phyloP scores from a whole-genome alignment of 1,140 invertebrate species.

The Lepidurus apus region DNA sequence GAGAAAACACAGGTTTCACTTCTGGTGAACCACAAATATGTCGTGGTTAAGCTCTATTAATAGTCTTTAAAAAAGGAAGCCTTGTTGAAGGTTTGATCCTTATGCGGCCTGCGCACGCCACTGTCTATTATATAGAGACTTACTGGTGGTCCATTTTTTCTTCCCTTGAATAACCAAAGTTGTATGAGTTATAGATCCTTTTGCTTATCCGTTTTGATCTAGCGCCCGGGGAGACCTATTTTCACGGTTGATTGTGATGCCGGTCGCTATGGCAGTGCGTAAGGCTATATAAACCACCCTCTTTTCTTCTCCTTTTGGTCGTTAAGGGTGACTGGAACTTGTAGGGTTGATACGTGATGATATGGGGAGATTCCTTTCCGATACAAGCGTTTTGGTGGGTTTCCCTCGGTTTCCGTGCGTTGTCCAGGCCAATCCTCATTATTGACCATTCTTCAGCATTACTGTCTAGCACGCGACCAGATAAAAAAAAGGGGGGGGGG shows the following conservation, averaged over 20 bases:
- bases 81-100: neutral
- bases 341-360: neutral
- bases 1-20: neutral
- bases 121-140: too few species aligned
- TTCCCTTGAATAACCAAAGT: too few species aligned
- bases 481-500: neutral
- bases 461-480: conserved; percentile 1
- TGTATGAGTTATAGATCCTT: neutral
- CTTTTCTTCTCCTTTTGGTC: neutral
- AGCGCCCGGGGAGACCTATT: neutral
- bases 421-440: conserved; percentile 1
- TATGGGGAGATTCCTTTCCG: neutral
- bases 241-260: neutral
- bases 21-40: neutral
- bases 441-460: conserved; percentile 19
- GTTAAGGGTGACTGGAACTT: neutral
- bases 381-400: neutral
- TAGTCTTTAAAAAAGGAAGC: neutral
- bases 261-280: neutral
- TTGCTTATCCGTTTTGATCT: neutral
- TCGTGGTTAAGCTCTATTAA: neutral
- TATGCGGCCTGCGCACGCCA: neutral
- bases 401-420: neutral
- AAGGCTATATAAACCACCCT: neutral
- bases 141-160: too few species aligned